A percentile compares a stretch with the other conserved stretches of the same genome.
Evolutionary conservation across 2,113 vertebrate species (phyloP).

Genomic region (Danionella cerebrum): DNA sequence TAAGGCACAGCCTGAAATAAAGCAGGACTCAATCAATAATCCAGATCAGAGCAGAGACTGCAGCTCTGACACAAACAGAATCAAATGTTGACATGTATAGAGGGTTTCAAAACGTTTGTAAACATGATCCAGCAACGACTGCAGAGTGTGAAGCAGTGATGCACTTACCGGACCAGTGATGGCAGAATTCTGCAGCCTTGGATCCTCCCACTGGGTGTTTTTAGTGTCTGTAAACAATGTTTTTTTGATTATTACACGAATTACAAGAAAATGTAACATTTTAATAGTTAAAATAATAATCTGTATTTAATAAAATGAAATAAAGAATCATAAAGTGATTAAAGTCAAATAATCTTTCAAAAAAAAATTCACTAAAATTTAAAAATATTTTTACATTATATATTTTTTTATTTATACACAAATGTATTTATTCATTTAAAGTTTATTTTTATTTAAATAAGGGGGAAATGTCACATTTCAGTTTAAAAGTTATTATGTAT

Average conservation of each 20-base stretch:
- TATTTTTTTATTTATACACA: too few species aligned
- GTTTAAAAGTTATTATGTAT: too few species aligned
- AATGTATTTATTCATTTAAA: too few species aligned
- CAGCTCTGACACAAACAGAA: background rate
- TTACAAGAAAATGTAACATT: too few species aligned
- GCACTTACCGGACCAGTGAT: slow-evolving; percentile 94
- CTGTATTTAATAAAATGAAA: background rate
- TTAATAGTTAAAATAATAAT: background rate
- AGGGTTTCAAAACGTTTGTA: slow-evolving; percentile 3
- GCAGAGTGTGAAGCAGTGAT: too few species aligned
- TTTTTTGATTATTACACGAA: background rate
- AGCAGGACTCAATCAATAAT: background rate
- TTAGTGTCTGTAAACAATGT: slow-evolving; percentile 74
- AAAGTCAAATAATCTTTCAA: too few species aligned
- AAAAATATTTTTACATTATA: too few species aligned
- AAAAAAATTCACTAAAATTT: too few species aligned
- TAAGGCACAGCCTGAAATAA: slow-evolving; percentile 89
- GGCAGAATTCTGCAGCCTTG: slow-evolving; percentile 82
- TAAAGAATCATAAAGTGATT: too few species aligned
- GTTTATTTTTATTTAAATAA: too few species aligned
- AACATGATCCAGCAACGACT: background rate
- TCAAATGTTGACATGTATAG: too few species aligned
- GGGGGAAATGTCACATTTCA: too few species aligned
- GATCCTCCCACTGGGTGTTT: slow-evolving; percentile 94
- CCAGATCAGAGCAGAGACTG: background rate